Evolutionary conservation across 2,797 vertebrate genomes (phyloP).

Genomic region (Hypotaenidia okinawae): DNA sequence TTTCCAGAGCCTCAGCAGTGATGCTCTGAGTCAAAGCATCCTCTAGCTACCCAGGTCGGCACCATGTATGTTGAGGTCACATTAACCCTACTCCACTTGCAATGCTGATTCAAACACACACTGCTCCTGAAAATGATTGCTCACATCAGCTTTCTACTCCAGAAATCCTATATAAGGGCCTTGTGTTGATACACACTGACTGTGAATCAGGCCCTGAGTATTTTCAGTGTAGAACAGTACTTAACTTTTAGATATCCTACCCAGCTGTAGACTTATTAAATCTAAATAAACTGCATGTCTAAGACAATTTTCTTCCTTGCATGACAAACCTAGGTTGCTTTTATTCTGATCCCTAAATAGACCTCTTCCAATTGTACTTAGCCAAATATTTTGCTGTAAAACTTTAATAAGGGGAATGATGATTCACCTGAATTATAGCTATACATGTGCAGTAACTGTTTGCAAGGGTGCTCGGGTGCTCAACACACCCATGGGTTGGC

Average conservation of each 20-base stretch:
- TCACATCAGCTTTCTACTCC: neutral
- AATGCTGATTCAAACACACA: neutral
- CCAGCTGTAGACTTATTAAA: slow-evolving; percentile 49
- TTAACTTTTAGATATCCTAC: slow-evolving; percentile 50
- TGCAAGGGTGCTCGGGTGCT: slow-evolving; percentile 43
- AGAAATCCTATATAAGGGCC: neutral
- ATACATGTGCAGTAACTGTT: slow-evolving; percentile 26
- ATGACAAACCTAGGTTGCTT: slow-evolving; percentile 36
- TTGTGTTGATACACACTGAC: neutral
- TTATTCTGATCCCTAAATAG: slow-evolving; percentile 47
- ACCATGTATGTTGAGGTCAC: neutral
- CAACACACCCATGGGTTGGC: slow-evolving; percentile 22
- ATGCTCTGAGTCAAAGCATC: slow-evolving; percentile 12
- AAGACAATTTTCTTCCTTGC: slow-evolving; percentile 36
- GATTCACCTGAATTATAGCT: slow-evolving; percentile 63
- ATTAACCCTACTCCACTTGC: neutral
- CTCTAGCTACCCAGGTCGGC: neutral
- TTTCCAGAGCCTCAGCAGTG: slow-evolving; percentile 29
- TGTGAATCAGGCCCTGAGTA: neutral
- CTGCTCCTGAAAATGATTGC: neutral
- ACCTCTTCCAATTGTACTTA: slow-evolving; percentile 35
- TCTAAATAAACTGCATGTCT: slow-evolving; percentile 53
- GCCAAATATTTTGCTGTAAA: slow-evolving; percentile 61
- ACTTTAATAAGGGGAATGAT: slow-evolving; percentile 57
- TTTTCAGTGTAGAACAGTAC: neutral